phyloP scores from a whole-genome alignment of 2,888 invertebrate species.

The Epicampocera succincta region DNA sequence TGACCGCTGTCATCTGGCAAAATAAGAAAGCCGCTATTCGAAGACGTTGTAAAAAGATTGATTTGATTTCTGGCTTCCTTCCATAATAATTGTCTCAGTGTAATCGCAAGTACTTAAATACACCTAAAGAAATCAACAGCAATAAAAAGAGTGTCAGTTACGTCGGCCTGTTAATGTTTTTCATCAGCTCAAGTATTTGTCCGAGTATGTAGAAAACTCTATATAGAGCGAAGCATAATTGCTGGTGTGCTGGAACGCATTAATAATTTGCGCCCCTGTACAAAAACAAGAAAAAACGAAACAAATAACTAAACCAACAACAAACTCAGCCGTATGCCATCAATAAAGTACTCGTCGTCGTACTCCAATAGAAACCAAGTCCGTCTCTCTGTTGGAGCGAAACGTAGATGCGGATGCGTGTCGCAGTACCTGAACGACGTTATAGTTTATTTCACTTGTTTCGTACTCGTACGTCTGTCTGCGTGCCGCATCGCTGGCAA shows the following conservation, averaged over 20 bases:
- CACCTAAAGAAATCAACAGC: slow-evolving; percentile 28
- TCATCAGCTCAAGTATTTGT: slow-evolving; percentile 25
- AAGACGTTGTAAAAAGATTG: no score
- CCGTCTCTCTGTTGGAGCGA: slow-evolving; percentile 5
- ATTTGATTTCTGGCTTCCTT: background rate
- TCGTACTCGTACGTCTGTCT: background rate
- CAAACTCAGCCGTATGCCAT: slow-evolving; percentile 55
- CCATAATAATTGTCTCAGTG: slow-evolving; percentile 1
- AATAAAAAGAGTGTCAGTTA: slow-evolving; percentile 52
- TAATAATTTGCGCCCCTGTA: slow-evolving; percentile 70
- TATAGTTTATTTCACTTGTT: slow-evolving; percentile 23
- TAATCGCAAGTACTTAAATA: slow-evolving; percentile 17
- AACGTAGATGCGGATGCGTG: slow-evolving; percentile 40
- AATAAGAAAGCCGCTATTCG: no score
- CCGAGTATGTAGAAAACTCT: slow-evolving; percentile 52
- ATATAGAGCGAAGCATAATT: slow-evolving; percentile 65
- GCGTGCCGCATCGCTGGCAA: slow-evolving; percentile 12
- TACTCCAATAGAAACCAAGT: background rate
- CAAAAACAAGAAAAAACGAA: slow-evolving; percentile 7
- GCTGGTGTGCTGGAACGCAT: slow-evolving; percentile 70
- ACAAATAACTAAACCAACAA: slow-evolving; percentile 3
- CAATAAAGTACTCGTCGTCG: slow-evolving; percentile 51
- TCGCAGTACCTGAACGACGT: slow-evolving; percentile 48
- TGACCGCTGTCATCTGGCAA: no score
- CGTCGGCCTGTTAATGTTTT: slow-evolving; percentile 45